Evolutionary conservation across 2,113 vertebrate species (phyloP), one percentile per base, ranked within the genome.

Genomic region (Smithornis capensis): DNA sequence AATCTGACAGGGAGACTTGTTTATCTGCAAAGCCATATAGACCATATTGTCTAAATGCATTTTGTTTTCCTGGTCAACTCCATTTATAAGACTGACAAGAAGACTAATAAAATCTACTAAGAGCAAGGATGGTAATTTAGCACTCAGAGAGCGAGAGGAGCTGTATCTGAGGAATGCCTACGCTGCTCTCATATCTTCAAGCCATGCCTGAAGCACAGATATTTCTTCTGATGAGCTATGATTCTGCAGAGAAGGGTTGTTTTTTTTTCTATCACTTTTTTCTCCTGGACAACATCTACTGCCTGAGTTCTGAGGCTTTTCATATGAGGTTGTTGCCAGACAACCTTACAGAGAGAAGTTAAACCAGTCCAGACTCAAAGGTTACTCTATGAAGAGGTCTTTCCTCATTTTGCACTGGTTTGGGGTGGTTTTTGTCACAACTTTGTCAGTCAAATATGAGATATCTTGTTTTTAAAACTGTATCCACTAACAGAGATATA

Each of bases 71-170:
- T 89, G 65, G 69, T 92, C 69, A 84, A 90, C 31, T 90, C 73
- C 40, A 79, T 92, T 96, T 96, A 44, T 78, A 94, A 93, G 76
- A 90, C 69, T 92, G 93, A 95, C 90, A 96, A 90, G 88, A 89
- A 82, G 89, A 87, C 83, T 79, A 95, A 87, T 92, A 94, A 93
- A 96, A 93, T 78, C 79, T 95, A 81, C 76, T 65, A 93, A 90
- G 83, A 93, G 87, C 94, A 94, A 95, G 25, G 6, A 71, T 55
- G 62, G 56, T 42, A 92, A 96, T 96, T 94, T 89, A 93, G 80
- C 73, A 83, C 83, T 76, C 16, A 4, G 38, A 40, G 62, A 57
- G 50, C 10, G 65, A 69, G 40, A 80, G 31, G 16, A 55, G 21
- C 47, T 77, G 25, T 74, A 22, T 63, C 50, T 88, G 79, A 93